Evolutionary conservation across 2,888 invertebrate genomes (phyloP).

Genomic region (Phymatocera aterrima): DNA sequence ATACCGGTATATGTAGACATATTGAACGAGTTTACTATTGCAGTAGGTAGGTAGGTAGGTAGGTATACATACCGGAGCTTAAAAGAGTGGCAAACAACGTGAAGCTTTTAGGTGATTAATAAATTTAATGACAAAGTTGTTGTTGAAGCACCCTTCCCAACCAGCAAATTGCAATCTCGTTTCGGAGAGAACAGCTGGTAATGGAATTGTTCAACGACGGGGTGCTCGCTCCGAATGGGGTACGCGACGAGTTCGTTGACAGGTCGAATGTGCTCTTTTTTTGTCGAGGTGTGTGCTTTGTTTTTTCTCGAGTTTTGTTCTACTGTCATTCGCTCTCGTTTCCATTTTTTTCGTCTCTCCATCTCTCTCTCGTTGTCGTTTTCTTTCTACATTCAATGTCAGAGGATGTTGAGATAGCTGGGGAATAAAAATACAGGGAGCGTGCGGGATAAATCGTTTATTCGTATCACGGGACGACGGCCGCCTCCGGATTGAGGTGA

Average conservation of each 20-base stretch:
- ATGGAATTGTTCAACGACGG: constrained; percentile 15
- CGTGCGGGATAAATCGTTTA: not conserved
- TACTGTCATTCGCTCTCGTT: too few species aligned
- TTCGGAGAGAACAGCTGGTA: not conserved
- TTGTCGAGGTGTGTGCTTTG: not conserved
- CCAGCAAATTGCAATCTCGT: not conserved
- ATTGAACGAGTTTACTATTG: too few species aligned
- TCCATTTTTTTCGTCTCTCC: too few species aligned
- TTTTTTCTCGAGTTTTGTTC: not conserved
- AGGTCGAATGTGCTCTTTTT: not conserved
- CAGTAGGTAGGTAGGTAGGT: too few species aligned
- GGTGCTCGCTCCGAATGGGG: not conserved
- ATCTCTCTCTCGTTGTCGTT: too few species aligned
- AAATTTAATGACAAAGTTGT: not conserved
- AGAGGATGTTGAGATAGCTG: not conserved
- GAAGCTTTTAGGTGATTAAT: not conserved
- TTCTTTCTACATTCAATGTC: constrained; percentile 2
- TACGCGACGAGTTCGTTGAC: constrained; percentile 3
- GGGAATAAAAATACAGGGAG: not conserved
- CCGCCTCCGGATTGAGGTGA: not conserved
- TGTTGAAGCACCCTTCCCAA: not conserved
- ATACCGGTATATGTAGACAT: too few species aligned
- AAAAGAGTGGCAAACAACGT: too few species aligned
- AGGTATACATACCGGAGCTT: too few species aligned
- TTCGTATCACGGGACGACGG: not conserved